phyloP scores from a whole-genome alignment of 2,113 vertebrate species.

The Tricholaema leucomelas region DNA sequence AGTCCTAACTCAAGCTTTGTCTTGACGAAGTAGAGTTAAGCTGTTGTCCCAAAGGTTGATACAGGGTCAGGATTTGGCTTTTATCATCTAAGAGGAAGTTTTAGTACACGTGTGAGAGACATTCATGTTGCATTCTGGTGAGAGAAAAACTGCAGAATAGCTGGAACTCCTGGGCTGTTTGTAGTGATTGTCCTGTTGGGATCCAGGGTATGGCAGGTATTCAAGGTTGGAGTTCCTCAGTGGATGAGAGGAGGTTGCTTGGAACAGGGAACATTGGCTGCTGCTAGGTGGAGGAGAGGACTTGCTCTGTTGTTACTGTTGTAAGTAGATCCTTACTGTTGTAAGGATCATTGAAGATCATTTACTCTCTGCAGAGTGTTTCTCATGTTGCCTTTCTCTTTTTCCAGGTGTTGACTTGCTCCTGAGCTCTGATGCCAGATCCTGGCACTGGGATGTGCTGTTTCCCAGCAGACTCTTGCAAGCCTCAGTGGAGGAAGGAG shows the following conservation, averaged over 20 bases:
- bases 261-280: not conserved
- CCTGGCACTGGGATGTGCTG: not conserved
- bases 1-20: not conserved
- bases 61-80: not conserved
- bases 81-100: not conserved
- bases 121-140: not conserved
- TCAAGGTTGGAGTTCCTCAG: not conserved
- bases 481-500: not conserved
- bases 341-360: not conserved
- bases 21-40: not conserved
- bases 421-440: slow-evolving; percentile 8
- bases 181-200: not conserved
- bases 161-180: not conserved
- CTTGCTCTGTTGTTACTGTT: rapidly evolving
- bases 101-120: not conserved
- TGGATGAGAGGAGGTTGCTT: not conserved
- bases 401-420: slow-evolving; percentile 59
- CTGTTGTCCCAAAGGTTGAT: not conserved
- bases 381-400: not conserved
- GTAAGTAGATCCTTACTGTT: too few species aligned
- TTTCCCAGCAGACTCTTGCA: not conserved
- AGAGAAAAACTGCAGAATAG: not conserved
- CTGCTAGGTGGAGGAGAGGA: not conserved
- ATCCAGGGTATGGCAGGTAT: not conserved
- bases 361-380: not conserved